Evolutionary conservation across 2,888 invertebrate genomes (phyloP).

Genomic region (Colostygia pectinataria): DNA sequence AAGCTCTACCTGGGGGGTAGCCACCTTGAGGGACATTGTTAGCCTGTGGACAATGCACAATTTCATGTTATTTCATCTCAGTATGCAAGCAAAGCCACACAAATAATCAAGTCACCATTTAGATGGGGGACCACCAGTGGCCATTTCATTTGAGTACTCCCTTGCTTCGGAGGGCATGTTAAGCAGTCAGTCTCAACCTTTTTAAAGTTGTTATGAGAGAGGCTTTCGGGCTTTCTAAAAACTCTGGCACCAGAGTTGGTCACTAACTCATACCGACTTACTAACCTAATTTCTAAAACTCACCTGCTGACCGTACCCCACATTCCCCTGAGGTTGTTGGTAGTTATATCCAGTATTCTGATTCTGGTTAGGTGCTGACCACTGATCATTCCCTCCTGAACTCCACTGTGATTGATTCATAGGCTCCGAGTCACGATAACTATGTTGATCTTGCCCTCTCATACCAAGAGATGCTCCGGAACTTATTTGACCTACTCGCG

Average conservation of each 20-base stretch:
- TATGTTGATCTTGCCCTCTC: neutral
- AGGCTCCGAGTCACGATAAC: constrained; percentile 3
- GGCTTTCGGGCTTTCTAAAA: too few relatives aligned
- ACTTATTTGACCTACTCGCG: neutral
- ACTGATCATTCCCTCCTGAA: constrained; percentile 21
- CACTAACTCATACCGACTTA: too few relatives aligned
- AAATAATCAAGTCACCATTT: too few relatives aligned
- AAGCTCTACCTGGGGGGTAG: constrained; percentile 2
- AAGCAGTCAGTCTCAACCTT: too few relatives aligned
- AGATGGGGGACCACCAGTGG: too few relatives aligned
- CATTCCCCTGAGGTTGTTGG: constrained; percentile 24
- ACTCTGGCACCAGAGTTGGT: too few relatives aligned
- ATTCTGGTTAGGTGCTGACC: constrained; percentile 27
- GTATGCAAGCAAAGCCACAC: too few relatives aligned
- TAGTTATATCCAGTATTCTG: constrained; percentile 35
- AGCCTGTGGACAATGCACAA: neutral
- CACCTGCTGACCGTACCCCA: constrained; percentile 43
- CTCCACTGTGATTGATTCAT: constrained; percentile 37
- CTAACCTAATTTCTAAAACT: neutral
- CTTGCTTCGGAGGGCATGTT: too few relatives aligned
- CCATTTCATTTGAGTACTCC: too few relatives aligned
- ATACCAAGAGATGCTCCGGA: neutral
- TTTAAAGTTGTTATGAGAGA: too few relatives aligned
- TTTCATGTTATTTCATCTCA: neutral
- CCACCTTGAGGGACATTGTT: neutral